Evolutionary conservation across 2,113 vertebrate species (phyloP), one percentile per base, ranked within the genome.

Genomic region (Chaetodon trifascialis): DNA sequence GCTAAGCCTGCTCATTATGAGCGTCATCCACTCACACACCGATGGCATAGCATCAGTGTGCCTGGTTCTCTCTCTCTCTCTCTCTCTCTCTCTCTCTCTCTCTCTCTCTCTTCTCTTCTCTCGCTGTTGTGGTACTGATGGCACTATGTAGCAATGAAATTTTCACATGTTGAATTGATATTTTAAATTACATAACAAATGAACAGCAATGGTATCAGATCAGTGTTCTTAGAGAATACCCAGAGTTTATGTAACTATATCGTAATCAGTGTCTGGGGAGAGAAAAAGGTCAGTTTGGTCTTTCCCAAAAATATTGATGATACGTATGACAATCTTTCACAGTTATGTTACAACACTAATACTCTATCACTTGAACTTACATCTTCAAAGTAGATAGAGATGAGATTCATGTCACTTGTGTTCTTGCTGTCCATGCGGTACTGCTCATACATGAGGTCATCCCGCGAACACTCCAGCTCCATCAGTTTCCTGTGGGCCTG

Each of bases 391-490:
- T 99, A 99, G 2, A 93, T 93, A 17, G 96, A 96, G 90, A 99
- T 99, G 63, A 99, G 97, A 76, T 96, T 95, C 96, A 98, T 99
- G 93, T 99, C 98, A 0, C 96, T 97, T 0, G 96, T 95, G 91
- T 99, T 99, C 87, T 94, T 97, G 92, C 97, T 97, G 96, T 99
- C 97, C 96, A 98, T 97, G 1, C 98, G 97, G 81, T 97, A 98
- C 89, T 99, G 98, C 89, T 99, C 98, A 0, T 98, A 99, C 97
- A 99, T 97, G 52, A 99, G 96, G 88, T 98, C 97, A 2, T 99
- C 98, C 0, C 98, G 96, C 0, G 98, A 99, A 73, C 96, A 97
- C 92, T 99, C 98, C 52, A 99, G 94, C 87, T 99, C 98, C 96
- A 99, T 99, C 68, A 99, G 95, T 52, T 97, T 97, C 19, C 97